Percentiles rank a stretch among this genome's conserved stretches.
Conservation (phyloP, 2,888 invertebrate genomes). For the Platycheirus albimanus region DNA sequence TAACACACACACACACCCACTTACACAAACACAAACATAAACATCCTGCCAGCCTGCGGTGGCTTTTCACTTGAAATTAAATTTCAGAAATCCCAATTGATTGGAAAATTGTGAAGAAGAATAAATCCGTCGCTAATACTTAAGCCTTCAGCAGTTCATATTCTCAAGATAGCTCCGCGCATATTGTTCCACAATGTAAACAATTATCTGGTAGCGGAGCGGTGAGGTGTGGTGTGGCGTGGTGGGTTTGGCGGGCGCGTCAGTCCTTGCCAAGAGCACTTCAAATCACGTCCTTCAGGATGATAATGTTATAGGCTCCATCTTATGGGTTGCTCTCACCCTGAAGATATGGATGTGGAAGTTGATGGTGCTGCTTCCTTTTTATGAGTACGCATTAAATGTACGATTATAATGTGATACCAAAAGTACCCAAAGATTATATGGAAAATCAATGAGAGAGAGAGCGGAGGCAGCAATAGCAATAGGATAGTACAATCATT, state of each 20-base stretch:
- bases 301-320: neutral
- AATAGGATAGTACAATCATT: conserved; percentile 10
- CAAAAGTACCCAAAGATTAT: conserved; percentile 63
- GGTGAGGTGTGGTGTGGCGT: no score
- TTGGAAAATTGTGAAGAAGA: conserved; percentile 73
- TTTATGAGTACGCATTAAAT: conserved; percentile 59
- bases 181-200: conserved; percentile 70
- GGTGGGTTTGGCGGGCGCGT: conserved; percentile 8
- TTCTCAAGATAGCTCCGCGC: conserved; percentile 59
- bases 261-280: conserved; percentile 27
- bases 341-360: neutral
- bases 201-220: conserved; percentile 44
- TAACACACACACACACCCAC: conserved; percentile 21
- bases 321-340: neutral
- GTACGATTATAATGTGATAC: conserved; percentile 46
- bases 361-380: conserved; percentile 37
- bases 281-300: conserved; percentile 29
- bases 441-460: conserved; percentile 70
- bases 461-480: conserved; percentile 25
- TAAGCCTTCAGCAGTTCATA: conserved; percentile 73
- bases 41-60: conserved; percentile 62
- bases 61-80: conserved; percentile 69
- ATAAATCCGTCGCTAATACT: conserved; percentile 72
- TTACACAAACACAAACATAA: conserved; percentile 21
- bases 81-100: conserved; percentile 74